Evolutionary conservation across 2,113 vertebrate species (phyloP), one percentile per base, ranked within the genome.

Genomic region (Callipepla californica): DNA sequence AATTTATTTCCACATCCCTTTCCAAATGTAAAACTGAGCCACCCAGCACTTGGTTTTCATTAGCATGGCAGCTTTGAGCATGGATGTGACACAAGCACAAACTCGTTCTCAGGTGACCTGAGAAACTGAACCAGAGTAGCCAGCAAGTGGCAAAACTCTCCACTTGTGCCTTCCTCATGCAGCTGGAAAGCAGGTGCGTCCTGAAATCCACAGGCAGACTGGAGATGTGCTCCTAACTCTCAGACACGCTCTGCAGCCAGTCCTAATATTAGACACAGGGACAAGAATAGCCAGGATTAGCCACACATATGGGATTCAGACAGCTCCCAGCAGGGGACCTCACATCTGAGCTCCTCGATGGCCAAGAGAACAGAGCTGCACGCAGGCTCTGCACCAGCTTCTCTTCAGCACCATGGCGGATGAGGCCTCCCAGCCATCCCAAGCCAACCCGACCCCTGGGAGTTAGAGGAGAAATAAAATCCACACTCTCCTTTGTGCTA

Each of bases 271-370:
- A 93, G 65, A 89, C 51, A 19, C 53, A 23, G 25, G 65, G 65
- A 85, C 80, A 44, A 91, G 78, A 95, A 92, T 80, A 94, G 84
- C 81, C 76, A 42, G 85, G 78, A 90, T 87, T 87, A 94, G 53
- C 84, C 17, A 65, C 66, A 61, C 51, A 78, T 55, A 87, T 7
- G 7, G 79, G 87, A 86, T 55, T 55, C 42, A 51, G n/a, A 38
- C 55, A n/a, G 59, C 72, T 51, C 58, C 74, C 67, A 87, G 80
- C 7, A 10, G 66, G 47, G 45, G 53, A 67, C 32, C 12, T 6
- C 57, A 32, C 11, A 22, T 11, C 28, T 0, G 50, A 38, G 13
- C 63, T 51, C 21, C 32, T 68, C 26, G 45, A 30, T 8, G 53
- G 32, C 63, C 50, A 53, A 66, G 36, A 73, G 45, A 80, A 42